Conservation (phyloP, 2,797 vertebrate species). For the Mycteria americana region DNA sequence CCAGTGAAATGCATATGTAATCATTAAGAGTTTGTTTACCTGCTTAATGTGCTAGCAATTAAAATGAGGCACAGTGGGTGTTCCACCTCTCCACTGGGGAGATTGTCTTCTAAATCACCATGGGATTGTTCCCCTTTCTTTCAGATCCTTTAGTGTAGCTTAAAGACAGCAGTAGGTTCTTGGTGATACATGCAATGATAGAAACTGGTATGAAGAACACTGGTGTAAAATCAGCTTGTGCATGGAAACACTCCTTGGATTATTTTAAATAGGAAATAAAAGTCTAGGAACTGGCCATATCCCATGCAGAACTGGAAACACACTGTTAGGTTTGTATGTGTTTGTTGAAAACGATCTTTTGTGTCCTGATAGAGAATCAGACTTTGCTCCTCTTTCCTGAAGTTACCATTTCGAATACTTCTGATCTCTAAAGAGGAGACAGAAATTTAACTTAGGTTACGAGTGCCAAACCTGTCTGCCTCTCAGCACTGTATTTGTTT, state of each 20-base stretch:
- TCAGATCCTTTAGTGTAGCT: background rate
- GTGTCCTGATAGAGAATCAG: background rate
- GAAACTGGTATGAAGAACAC: background rate
- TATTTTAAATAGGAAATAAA: background rate
- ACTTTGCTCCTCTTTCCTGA: background rate
- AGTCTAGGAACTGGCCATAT: background rate
- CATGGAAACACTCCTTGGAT: background rate
- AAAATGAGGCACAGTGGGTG: background rate
- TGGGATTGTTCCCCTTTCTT: background rate
- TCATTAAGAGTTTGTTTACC: background rate
- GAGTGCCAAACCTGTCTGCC: background rate
- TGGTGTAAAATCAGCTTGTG: background rate
- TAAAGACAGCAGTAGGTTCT: background rate
- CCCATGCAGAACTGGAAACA: background rate
- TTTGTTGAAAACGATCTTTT: background rate
- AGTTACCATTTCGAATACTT: background rate
- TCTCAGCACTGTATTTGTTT: background rate
- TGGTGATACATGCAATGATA: background rate
- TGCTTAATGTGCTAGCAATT: background rate
- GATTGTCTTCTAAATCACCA: background rate
- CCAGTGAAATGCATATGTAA: background rate
- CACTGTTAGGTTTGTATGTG: background rate
- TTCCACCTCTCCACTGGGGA: background rate
- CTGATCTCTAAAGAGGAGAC: background rate
- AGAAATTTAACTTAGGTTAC: background rate